Evolutionary conservation across 2,113 vertebrate genomes (phyloP).

Genomic region (Acanthochromis polyacanthus): DNA sequence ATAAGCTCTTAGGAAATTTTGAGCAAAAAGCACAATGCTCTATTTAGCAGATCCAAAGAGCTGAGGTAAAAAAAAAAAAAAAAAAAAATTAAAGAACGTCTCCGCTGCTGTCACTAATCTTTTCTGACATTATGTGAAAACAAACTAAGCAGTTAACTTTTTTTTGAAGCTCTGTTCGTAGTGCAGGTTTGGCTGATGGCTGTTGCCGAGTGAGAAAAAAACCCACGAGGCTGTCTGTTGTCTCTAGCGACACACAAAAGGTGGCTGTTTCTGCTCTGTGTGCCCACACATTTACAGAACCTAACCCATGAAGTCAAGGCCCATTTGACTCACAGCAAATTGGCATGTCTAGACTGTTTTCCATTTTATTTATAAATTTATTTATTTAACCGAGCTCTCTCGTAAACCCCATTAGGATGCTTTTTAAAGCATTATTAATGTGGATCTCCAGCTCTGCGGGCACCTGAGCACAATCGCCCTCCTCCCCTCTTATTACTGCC

Average conservation of each 20-base stretch:
- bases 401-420: conserved; percentile 36
- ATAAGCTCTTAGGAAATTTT: conserved; percentile 19
- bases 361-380: conserved; percentile 15
- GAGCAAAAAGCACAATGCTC: conserved; percentile 7
- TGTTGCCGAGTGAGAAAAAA: conserved; percentile 40
- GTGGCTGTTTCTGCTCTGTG: conserved; percentile 13
- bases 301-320: conserved; percentile 41
- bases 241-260: conserved; percentile 45
- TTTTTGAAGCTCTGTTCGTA: conserved; percentile 40
- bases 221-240: conserved; percentile 18
- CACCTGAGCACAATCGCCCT: conserved; percentile 26
- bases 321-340: conserved; percentile 46
- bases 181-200: background rate
- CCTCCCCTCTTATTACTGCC: conserved; percentile 33
- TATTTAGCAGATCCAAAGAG: conserved; percentile 40
- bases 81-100: background rate
- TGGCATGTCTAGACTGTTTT: conserved; percentile 33
- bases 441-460: conserved; percentile 28
- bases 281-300: conserved; percentile 51
- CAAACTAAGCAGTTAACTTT: conserved; percentile 12
- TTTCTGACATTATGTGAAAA: conserved; percentile 24
- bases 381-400: conserved; percentile 12
- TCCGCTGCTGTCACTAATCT: conserved; percentile 17
- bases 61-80: conserved; percentile 13
- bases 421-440: conserved; percentile 59